phyloP scores from a whole-genome alignment of 1,140 invertebrate genomes.

The Drosophila ficusphila region DNA sequence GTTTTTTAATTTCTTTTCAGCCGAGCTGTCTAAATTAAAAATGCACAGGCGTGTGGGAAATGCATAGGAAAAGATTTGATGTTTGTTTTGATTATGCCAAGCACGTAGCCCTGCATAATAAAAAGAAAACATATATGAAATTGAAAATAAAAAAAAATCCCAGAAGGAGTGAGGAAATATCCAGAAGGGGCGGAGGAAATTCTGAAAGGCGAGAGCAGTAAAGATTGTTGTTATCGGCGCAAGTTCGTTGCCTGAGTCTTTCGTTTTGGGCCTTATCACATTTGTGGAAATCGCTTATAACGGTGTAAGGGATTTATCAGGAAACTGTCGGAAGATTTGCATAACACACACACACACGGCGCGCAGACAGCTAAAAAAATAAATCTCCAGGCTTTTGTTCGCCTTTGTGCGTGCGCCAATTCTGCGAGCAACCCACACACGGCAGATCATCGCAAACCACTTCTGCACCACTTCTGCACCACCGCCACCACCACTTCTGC shows the following conservation, averaged over 20 bases:
- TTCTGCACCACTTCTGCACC: constrained; percentile 3
- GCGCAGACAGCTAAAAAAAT: constrained; percentile 21
- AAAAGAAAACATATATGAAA: constrained; percentile 50
- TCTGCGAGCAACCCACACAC: constrained; percentile 47
- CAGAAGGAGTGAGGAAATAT: constrained; percentile 4
- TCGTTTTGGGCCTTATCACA: constrained; percentile 62
- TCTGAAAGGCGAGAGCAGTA: neutral
- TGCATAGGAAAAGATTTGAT: constrained; percentile 52
- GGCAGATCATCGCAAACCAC: constrained; percentile 22
- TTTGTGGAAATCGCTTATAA: constrained; percentile 72
- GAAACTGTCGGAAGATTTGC: constrained; percentile 71
- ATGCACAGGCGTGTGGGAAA: constrained; percentile 54
- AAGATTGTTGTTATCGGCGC: constrained; percentile 38
- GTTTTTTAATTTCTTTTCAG: constrained; percentile 74
- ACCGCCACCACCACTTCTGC: neutral
- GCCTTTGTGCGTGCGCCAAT: constrained; percentile 77
- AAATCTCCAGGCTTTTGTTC: constrained; percentile 24
- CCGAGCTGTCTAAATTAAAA: constrained; percentile 52
- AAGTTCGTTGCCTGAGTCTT: constrained; percentile 77
- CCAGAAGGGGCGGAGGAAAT: neutral
- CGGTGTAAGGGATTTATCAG: constrained; percentile 67
- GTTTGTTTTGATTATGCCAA: constrained; percentile 30
- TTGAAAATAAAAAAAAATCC: constrained; percentile 34
- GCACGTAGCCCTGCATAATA: constrained; percentile 72
- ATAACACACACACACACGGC: constrained; percentile 42